Conservation (phyloP, 1,140 invertebrate species). For the Drosophila funebris region DNA sequence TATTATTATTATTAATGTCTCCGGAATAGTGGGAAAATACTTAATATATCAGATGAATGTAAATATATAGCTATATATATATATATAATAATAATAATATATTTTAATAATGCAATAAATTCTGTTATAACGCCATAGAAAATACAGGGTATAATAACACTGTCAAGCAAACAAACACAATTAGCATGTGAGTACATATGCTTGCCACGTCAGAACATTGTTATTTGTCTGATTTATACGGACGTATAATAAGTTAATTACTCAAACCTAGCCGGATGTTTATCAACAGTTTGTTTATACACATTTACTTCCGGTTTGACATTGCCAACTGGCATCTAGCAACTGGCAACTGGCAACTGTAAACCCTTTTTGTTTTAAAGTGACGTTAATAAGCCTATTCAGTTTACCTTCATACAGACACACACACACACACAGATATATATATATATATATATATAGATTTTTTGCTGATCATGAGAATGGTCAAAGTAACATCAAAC, state of each 20-base stretch:
- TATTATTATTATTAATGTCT: no score
- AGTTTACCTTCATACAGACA: constrained; percentile 14
- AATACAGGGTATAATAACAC: no score
- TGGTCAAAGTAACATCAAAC: constrained; percentile 82
- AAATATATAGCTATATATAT: no score
- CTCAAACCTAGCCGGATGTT: constrained; percentile 11
- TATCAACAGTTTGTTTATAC: constrained; percentile 4
- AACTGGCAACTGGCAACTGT: not conserved
- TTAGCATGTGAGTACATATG: not conserved
- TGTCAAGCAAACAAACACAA: no score
- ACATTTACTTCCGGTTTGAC: constrained; percentile 2
- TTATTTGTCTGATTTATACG: constrained; percentile 1
- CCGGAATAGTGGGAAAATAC: no score
- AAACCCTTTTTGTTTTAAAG: constrained; percentile 28
- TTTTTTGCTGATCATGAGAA: constrained; percentile 75
- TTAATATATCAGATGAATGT: no score
- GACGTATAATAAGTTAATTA: constrained; percentile 2
- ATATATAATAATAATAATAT: no score
- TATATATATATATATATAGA: not conserved
- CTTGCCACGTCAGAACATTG: not conserved
- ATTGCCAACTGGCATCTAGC: not conserved
- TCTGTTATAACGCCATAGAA: no score
- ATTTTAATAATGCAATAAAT: no score
- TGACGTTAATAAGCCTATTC: constrained; percentile 27
- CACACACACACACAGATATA: not conserved